Base-by-base conservation (phyloP, 2,797 vertebrate genomes). In the Octomys mimax region DNA sequence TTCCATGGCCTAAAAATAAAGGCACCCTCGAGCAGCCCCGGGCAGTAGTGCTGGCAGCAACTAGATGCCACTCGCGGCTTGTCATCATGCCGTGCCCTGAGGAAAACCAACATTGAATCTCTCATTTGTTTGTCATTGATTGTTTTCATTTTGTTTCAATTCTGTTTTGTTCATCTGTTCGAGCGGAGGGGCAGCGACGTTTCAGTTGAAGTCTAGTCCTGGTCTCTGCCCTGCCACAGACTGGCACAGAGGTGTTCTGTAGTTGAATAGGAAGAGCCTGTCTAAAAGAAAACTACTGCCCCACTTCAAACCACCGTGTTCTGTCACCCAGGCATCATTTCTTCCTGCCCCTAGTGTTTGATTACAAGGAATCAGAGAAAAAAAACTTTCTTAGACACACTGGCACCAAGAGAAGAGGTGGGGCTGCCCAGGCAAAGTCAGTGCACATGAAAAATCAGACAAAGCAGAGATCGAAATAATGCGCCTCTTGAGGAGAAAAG, bases 401-500 rank as follows among this genome's bases (percentile, higher is more conserved):
- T 97, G 98, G 94, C 98, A 98, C 96, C 97, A 93, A 95, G 97
- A 90, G 95, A 97, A 96, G 96, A 97, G 97, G 94, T 95, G 95
- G 97, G 97, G 93, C 93, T 83, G 89, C 97, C 97, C 84, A 49
- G 95, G 91, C 92, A 97, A 96, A 94, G 94, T 96, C 97, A 97
- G 95, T 97, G 97, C 98, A 97, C 97, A 81, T 98, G 97, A 96
- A 96, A 95, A 96, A 97, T 96, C 95, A 96, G 97, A 98, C 96
- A 97, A 97, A 98, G 97, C 97, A 97, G 98, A 98, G 97, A 98
- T 98, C 98, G 98, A 98, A 98, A 4, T 71, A 98, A 98, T 98
- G 97, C 95, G 28, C 98, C 98, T 98, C 98, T 98, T 98, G 98
- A 98, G 98, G 97, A 98, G 98, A 98, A 98, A 98, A 99, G 98